Evolutionary conservation across 37 sponge, comb jelly and placozoan genomes (phyloP), one percentile per base, ranked within the genome.

Genomic region (Mnemiopsis leidyi): DNA sequence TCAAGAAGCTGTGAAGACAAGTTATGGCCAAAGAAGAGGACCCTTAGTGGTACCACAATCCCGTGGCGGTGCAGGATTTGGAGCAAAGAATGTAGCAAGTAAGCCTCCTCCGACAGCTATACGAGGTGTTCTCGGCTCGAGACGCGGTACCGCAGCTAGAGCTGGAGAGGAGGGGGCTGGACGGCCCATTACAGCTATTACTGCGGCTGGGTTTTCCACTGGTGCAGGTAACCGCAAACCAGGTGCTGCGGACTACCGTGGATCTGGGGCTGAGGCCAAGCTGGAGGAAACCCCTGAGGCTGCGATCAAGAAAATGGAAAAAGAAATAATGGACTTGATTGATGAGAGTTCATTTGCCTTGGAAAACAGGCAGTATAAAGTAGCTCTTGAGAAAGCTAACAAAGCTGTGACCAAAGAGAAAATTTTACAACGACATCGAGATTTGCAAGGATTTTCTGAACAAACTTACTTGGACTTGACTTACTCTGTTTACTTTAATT

Each of bases 341-440:
- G 97, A 98, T 92, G 98, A 98, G 90, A 97, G 97, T 93, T 94
- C 95, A 7, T 75, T 95, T 36, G 96, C 97, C 5, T 29, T 67
- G 38, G 93, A 92, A 39, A 82, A 75, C 38, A 95, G 96, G 25
- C 94, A 98, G 67, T 77, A 94, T 29, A 95, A 97, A 61, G 93
- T 94, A 30, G 96, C 97, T 20, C 94, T 98, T 68, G 97, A 97
- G 69, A 96, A 95, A 92, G 99, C 99, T 24, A 97, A 97, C 71
- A 96, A 98, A 68, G 95, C 99, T 0, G 96, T 95, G 0, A 69
- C 96, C 32, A 97, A 96, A 93, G 99, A 98, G 93, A 95, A 97
- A 32, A 73, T 96, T 36, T 68, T 98, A 16, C 90, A 85, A 28
- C 32, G 90, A n/a, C 90, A 85, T 37, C 32, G 90, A 39, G 90